Percentiles rank a stretch among this genome's conserved stretches.
Evolutionary conservation across 1,140 invertebrate genomes (phyloP).

Genomic region (Acromyrmex heyeri): DNA sequence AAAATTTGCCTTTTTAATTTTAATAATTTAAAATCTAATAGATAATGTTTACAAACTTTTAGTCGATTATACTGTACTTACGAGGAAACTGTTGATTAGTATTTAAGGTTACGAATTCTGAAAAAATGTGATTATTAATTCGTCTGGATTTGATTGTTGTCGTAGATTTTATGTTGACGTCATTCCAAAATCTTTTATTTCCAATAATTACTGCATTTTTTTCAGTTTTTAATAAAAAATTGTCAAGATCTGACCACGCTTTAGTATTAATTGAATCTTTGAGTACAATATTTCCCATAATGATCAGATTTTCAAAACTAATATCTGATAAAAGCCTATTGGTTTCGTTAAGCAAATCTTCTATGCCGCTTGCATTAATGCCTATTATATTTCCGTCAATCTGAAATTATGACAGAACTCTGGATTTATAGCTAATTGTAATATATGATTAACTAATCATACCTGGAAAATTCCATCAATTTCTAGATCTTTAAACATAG

Average conservation of each 20-base stretch:
- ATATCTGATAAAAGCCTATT: conserved; percentile 59
- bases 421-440: neutral
- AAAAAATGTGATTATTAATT: conserved; percentile 75
- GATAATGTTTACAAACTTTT: neutral
- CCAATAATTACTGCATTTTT: conserved; percentile 73
- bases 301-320: conserved; percentile 70
- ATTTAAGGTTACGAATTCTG: conserved; percentile 77
- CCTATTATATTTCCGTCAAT: conserved; percentile 77
- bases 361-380: neutral
- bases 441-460: conserved; percentile 9
- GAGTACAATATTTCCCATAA: conserved; percentile 75
- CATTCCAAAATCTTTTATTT: conserved; percentile 73
- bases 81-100: conserved; percentile 77
- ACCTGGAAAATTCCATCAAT: conserved; percentile 73
- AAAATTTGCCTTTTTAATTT: neutral
- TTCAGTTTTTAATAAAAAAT: conserved; percentile 77
- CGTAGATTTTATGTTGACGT: conserved; percentile 65
- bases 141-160: conserved; percentile 65
- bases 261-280: conserved; percentile 65
- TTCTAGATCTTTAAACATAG: conserved; percentile 78
- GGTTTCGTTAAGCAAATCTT: conserved; percentile 68
- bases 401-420: conserved; percentile 58
- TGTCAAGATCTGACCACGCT: conserved; percentile 69
- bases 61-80: conserved; percentile 58
- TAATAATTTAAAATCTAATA: too few relatives aligned